These are phyloP conservation scores for Diorhabda elongata DNA, from an alignment of 1,140 invertebrate genomes.

Conservation along the genomic window DNA sequence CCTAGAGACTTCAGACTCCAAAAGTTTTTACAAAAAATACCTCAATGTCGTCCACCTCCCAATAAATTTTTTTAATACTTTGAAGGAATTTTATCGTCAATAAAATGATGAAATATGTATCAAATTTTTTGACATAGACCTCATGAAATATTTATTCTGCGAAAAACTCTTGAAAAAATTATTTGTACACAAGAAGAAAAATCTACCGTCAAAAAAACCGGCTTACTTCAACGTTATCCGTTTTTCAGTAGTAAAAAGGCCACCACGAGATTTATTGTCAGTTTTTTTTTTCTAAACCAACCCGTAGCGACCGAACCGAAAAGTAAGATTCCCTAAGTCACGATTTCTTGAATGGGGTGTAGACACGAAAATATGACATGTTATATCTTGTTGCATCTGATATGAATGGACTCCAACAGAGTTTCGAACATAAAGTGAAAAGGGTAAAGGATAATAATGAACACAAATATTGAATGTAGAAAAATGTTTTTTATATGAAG, in stretches of 20 bases:
- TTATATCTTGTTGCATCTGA: slow-evolving; percentile 4
- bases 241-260: background rate
- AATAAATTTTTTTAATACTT: too few species aligned
- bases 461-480: slow-evolving; percentile 1
- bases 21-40: too few species aligned
- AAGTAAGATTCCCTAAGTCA: background rate
- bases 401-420: background rate
- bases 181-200: too few species aligned
- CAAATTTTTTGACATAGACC: too few species aligned
- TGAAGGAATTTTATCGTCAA: too few species aligned
- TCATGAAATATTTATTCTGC: too few species aligned
- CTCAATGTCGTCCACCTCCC: too few species aligned
- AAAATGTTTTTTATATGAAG: background rate
- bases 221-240: background rate
- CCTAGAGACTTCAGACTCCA: too few species aligned
- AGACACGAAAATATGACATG: slow-evolving; percentile 4
- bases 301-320: background rate
- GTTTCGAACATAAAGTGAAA: background rate
- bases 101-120: too few species aligned
- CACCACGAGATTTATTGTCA: background rate
- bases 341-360: slow-evolving; percentile 9
- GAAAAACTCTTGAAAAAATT: too few species aligned
- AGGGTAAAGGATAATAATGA: background rate
- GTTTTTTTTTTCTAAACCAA: background rate
- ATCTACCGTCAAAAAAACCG: too few species aligned